Evolutionary conservation across 1,140 invertebrate species (phyloP), one percentile per base, ranked within the genome.

Genomic region (Lepidurus couesii): DNA sequence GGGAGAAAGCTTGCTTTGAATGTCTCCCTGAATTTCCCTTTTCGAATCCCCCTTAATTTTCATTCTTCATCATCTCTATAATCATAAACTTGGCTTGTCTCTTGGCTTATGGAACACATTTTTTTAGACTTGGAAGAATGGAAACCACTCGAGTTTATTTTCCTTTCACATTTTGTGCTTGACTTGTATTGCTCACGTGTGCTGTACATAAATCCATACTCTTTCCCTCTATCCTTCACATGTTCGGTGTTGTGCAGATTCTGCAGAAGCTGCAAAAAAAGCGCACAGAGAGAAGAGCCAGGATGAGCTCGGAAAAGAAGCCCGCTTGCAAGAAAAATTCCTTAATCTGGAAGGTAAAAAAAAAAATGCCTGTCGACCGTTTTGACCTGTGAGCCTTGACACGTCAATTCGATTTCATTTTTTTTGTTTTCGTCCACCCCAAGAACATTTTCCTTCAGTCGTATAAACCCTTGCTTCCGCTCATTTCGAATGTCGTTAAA

Each of bases 181-280:
- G 53, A 65, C 21, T 65, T 65, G 53, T 65, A 65, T 65, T 65
- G 53, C 53, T 65, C 53, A 65, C 53, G 53, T 65, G 53, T 65
- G 45, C 75, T 79, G 45, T 79, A 26, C 75, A 42, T 42, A 77
- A 44, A 78, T 74, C 74, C 78, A 26, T 43, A 43, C 74, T 74
- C 74, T 75, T 74, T 79, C 42, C 44, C 78, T 79, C 44, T 79
- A 75, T 79, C 73, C 75, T 77, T 80, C 78, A 45, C 74, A 75
- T 79, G 74, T 81, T 91, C 90, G 90, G 90, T 89, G 91, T 90
- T 89, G 89, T 92, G 92, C 91, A 95, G 93, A 95, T 95, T 92
- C 94, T 95, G 92, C 93, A 95, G 93, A 95, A 94, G 91, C 92
- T 94, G 89, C 92, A 94, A 93, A 95, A 94, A 94, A 95, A 94